A percentile compares a stretch with the other conserved stretches of the same genome.
phyloP scores from a whole-genome alignment of 2,888 invertebrate genomes.

The Tetropium fuscum region DNA sequence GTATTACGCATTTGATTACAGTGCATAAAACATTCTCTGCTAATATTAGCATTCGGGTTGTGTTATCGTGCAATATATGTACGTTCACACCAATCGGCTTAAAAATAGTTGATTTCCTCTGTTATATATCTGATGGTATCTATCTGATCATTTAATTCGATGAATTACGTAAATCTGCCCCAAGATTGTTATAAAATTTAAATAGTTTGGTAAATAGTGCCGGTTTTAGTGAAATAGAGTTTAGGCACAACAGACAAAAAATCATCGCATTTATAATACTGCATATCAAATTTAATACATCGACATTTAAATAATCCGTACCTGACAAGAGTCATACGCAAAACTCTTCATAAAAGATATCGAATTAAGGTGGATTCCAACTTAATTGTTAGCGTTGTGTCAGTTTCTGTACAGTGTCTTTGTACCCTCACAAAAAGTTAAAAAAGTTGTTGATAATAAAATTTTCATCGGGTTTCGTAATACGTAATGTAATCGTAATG shows the following conservation, averaged over 20 bases:
- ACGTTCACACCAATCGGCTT: background rate
- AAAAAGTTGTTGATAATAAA: too few relatives aligned
- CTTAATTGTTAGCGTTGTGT: background rate
- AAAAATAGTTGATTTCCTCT: background rate
- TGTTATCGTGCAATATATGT: background rate
- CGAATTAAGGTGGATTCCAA: background rate
- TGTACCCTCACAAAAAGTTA: background rate
- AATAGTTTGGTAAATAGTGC: too few relatives aligned
- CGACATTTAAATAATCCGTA: too few relatives aligned
- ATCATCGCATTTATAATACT: too few relatives aligned
- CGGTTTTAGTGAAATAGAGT: too few relatives aligned
- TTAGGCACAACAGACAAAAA: too few relatives aligned
- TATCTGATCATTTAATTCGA: background rate
- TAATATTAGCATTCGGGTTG: background rate
- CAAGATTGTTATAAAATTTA: too few relatives aligned
- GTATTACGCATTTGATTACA: too few relatives aligned
- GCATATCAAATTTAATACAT: too few relatives aligned
- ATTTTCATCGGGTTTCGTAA: background rate
- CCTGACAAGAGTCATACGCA: too few relatives aligned
- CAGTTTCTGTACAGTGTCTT: background rate
- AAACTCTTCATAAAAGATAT: background rate
- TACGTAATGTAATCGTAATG: background rate
- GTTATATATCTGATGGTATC: background rate
- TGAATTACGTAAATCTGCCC: background rate
- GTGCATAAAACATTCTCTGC: too few relatives aligned